Evolutionary conservation across 2,797 vertebrate species (phyloP), one percentile per base, ranked within the genome.

Genomic region (Acipenser ruthenus): DNA sequence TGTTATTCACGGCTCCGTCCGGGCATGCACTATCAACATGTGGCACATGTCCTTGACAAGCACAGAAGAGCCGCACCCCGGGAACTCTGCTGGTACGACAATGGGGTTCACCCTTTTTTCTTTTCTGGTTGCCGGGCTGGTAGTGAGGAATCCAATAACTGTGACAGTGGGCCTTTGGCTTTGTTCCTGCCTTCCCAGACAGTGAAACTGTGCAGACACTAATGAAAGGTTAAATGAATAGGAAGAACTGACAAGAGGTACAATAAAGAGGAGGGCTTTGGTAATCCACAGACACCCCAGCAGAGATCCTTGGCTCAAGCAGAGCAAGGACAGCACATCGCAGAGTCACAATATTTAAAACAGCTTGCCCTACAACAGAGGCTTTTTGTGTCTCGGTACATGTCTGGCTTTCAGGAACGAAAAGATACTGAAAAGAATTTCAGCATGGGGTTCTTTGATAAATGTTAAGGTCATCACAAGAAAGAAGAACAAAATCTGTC

Each of bases 221-320:
- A 96, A 96, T 95, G 93, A 96, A 96, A 96, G 94, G 94, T 95
- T 96, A 97, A 96, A 94, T 93, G 94, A 96, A 95, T 93, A 93
- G 93, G 91, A 93, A 92, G 91, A 91, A 91, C 90, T 95, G 92
- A 96, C 93, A 95, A 91, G 89, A 93, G 91, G 84, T 92, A 93
- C 92, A 95, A 95, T 93, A 93, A 93, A 92, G 82, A 88, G 13
- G 65, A 81, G 84, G 77, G 82, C 81, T 87, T 74, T 87, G 84
- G 86, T 88, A 87, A 88, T 90, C 85, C 84, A 86, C 82, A 88
- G 86, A 87, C 85, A 87, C 83, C 86, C 86, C 80, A 90, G 88
- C 88, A 88, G 83, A 89, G 86, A 87, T 86, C 83, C 79, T 88
- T 82, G 82, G 87, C 87, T 90, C 85, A 83, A 87, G 86, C 91